Evolutionary conservation across 2,888 invertebrate species (phyloP), one percentile per base, ranked within the genome.

Genomic region (Lydus trimaculatus): DNA sequence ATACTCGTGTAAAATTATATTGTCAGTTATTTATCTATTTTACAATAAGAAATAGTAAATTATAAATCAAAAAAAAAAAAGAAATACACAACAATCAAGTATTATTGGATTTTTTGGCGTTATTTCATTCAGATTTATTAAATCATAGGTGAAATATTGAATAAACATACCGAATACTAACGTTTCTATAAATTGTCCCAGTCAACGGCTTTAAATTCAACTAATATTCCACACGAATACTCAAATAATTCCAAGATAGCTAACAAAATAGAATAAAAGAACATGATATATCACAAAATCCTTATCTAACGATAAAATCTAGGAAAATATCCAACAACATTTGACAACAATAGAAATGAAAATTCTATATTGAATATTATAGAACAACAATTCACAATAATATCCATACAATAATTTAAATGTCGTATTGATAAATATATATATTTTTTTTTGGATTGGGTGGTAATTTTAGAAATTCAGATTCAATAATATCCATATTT

Each of bases 91-190:
- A 8, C 7, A 33, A 33, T 33, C 33, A 33, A 6, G 1, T 33
- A 33, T 33, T 33, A 33, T 6, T 33, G 11, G 33, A 33, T 33
- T 33, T 33, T 33, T 33, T 56, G 3, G 11, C 23, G 7, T 25
- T 56, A 56, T 25, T 1, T 7, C 20, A 33, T 33, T 58, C 58
- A 28, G 52, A 69, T 69, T 25, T 69, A 69, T 31, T 63, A 48
- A 62, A 69, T 43, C 61, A 59, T 63, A 52, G 33, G 33, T 33
- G n/a, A 23, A 69, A 65, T 63, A 63, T 63, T 62, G 63, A 48
- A 68, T 68, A 68, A 69, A 68, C 68, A 68, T 43, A 61, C 58
- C 59, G 39, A 63, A 58, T 61, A 36, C 39, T 43, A 43, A 63
- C 15, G 11, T 56, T 56, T 52, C 20, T 56, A 28, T 56, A 28